Percentiles rank a stretch among this genome's conserved stretches.
These are phyloP conservation scores for Scaptomyza reducta DNA, from an alignment of 2,888 invertebrate species.

Conservation along the genomic window DNA sequence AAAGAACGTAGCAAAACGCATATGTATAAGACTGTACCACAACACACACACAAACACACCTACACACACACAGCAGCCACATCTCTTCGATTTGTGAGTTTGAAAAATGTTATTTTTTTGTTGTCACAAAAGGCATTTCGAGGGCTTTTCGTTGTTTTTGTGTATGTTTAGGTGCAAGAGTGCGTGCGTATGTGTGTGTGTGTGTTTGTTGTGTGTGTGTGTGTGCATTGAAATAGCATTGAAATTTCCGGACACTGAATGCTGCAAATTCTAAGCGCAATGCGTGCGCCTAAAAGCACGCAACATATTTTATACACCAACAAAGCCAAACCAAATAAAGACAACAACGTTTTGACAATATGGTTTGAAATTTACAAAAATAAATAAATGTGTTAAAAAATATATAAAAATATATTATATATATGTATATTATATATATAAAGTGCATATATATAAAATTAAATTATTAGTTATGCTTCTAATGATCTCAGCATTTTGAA, in stretches of 20 bases:
- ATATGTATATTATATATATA: too few species aligned
- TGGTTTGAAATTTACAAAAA: too few species aligned
- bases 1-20: background rate
- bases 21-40: constrained; percentile 29
- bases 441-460: too few species aligned
- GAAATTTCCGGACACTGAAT: constrained; percentile 25
- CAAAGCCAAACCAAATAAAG: too few species aligned
- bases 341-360: too few species aligned
- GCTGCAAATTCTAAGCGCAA: constrained; percentile 19
- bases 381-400: too few species aligned
- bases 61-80: constrained; percentile 11
- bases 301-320: constrained; percentile 18
- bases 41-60: background rate
- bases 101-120: constrained; percentile 15
- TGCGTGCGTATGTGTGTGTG: constrained; percentile 8
- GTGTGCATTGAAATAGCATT: constrained; percentile 10
- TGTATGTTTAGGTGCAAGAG: background rate
- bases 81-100: constrained; percentile 53
- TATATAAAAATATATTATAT: too few species aligned
- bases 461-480: too few species aligned
- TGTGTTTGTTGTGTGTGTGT: background rate
- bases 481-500: too few species aligned
- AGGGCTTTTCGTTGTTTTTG: constrained; percentile 24
- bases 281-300: constrained; percentile 41
- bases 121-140: constrained; percentile 36